Base-by-base conservation (phyloP, 2,888 invertebrate species). In the Halocaridina rubra region DNA sequence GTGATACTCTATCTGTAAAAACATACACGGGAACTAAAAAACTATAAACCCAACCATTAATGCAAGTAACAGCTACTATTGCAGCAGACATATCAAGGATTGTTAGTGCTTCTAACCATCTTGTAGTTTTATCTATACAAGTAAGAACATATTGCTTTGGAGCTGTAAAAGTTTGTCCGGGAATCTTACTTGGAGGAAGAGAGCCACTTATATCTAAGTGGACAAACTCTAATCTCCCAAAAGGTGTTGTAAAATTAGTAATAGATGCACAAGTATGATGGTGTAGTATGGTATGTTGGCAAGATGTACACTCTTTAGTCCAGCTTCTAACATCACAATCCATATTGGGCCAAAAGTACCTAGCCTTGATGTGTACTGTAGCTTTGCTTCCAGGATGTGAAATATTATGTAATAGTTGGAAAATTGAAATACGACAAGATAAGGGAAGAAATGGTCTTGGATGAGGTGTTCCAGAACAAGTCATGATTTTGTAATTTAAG, bases 31-130 rank as follows among this genome's bases (percentile, higher is more conserved):
- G 90, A 2, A 89, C 86, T 2, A 90, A 90, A 78, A 90, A 91
- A 2, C 89, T 86, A 1, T 91, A 79, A 2, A 92, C 90, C 92
- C 91, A 92, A 0, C 87, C 86, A 0, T 74, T 53, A 16, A 90
- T 77, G 5, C 92, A 89, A 2, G 90, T 89, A n/a, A 86, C 72
- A 0, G 90, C 90, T 1, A 90, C 90, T 0, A 90, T 90, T 81
- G 90, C 90, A 0, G 91, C 91, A 0, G 90, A 90, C 10, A 91
- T 91, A 74, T 91, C 90, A 0, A 27, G 13, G 0, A 91, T 46
- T 0, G 91, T 91, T 13, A 89, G 84, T 0, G 89, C 90, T 82
- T n/a, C n/a, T n/a, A n/a, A n/a, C n/a, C n/a, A n/a, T n/a, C n/a
- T n/a, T n/a, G n/a, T n/a, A n/a, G n/a, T n/a, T n/a, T n/a, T n/a